A percentile compares a stretch with the other conserved stretches of the same genome.
Conservation (phyloP, 2,888 invertebrate species). For the Hermaeophaga mercurialis region DNA sequence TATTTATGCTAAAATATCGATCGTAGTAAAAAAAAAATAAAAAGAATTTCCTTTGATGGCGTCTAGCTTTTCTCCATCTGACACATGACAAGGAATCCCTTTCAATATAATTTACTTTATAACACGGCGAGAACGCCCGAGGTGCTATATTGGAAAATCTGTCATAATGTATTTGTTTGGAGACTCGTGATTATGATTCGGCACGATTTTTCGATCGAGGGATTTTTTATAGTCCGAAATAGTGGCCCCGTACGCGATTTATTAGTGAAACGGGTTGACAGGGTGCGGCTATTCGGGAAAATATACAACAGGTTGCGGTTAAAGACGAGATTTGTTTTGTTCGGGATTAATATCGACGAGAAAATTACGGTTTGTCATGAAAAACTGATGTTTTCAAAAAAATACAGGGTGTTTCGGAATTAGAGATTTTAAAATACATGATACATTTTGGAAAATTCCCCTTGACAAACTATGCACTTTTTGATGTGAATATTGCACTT, state of each 20-base stretch:
- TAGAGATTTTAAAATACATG: no score
- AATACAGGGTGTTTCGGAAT: no score
- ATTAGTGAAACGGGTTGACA: no score
- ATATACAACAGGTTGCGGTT: no score
- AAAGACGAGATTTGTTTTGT: no score
- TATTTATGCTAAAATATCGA: slow-evolving; percentile 36
- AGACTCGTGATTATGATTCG: slow-evolving; percentile 12
- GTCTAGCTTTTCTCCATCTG: slow-evolving; percentile 45
- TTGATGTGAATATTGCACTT: no score
- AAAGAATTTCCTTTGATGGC: slow-evolving; percentile 42
- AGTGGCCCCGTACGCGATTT: no score
- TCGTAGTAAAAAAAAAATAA: slow-evolving; percentile 43
- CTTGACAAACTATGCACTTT: no score
- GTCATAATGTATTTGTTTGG: slow-evolving; percentile 33
- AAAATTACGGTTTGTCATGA: no score
- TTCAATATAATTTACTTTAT: slow-evolving; percentile 54
- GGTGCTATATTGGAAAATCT: slow-evolving; percentile 35
- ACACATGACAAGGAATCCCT: slow-evolving; percentile 54
- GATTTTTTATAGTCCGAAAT: slow-evolving; percentile 1
- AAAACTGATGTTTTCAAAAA: no score
- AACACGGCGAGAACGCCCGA: slow-evolving; percentile 41
- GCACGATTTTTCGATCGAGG: slow-evolving; percentile 8
- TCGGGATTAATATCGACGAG: no score
- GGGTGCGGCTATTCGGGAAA: neutral
- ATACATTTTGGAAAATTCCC: no score